These are phyloP conservation scores for Tenrec ecaudatus DNA, from an alignment of 2,113 vertebrate species.

Conservation along the genomic window DNA sequence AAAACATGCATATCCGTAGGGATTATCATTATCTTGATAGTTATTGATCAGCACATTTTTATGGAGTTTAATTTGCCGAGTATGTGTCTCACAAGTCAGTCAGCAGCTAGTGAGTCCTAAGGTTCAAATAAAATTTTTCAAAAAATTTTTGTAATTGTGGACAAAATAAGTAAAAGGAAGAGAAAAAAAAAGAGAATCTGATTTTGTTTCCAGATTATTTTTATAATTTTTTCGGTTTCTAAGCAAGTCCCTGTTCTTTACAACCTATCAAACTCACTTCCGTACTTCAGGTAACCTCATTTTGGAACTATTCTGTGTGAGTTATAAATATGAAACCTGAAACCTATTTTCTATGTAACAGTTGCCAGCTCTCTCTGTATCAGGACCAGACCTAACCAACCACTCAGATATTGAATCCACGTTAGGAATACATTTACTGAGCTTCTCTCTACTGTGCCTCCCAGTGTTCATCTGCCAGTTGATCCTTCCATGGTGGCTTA, in stretches of 20 bases:
- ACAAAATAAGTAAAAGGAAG: not conserved
- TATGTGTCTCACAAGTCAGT: not conserved
- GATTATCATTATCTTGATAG: conserved; percentile 14
- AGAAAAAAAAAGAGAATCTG: too few relatives aligned
- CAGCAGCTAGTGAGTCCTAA: not conserved
- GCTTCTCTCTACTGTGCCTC: not conserved
- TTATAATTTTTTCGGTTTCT: conserved; percentile 6
- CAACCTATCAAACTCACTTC: not conserved
- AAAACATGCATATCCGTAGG: not conserved
- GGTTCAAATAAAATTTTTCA: not conserved
- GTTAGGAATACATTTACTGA: not conserved
- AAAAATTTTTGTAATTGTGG: conserved; percentile 8
- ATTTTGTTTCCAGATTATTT: not conserved
- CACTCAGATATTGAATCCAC: not conserved
- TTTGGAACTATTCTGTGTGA: not conserved
- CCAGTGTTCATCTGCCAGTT: too few relatives aligned
- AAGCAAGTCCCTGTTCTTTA: not conserved
- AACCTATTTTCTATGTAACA: conserved; percentile 33
- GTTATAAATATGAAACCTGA: not conserved
- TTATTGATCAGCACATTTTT: not conserved
- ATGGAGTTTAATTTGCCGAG: not conserved
- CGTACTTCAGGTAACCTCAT: not conserved
- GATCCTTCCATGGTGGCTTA: too few relatives aligned
- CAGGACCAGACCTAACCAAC: not conserved
- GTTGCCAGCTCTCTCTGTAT: not conserved